These are phyloP conservation scores for Lithophane socia DNA, from an alignment of 2,888 invertebrate species.

Conservation along the genomic window DNA sequence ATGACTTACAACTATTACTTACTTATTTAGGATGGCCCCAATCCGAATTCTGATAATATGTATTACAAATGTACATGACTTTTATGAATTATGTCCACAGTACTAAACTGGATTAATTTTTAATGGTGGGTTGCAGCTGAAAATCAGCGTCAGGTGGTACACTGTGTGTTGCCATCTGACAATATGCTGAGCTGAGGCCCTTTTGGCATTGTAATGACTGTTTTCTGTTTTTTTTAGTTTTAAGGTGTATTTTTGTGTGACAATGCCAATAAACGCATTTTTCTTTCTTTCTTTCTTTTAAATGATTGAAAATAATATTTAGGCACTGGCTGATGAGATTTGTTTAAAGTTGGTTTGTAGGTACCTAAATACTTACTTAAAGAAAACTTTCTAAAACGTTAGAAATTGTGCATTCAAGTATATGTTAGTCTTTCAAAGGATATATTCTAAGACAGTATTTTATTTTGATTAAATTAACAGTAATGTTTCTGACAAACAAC, in stretches of 20 bases:
- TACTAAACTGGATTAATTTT: not conserved
- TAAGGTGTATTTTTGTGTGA: no score
- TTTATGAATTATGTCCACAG: not conserved
- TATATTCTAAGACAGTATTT: not conserved
- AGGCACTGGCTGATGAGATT: not conserved
- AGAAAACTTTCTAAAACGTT: not conserved
- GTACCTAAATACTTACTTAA: not conserved
- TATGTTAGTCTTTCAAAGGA: no score
- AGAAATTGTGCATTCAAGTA: not conserved
- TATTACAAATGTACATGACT: no score
- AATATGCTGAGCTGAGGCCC: no score
- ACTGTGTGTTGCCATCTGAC: no score
- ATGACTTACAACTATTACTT: not conserved
- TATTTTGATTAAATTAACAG: not conserved
- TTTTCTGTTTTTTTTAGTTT: no score
- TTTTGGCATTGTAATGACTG: no score
- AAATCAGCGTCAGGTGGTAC: no score
- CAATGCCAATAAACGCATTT: no score
- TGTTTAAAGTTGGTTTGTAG: not conserved
- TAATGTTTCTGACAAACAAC: not conserved
- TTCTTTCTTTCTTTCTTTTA: no score
- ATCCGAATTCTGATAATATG: not conserved
- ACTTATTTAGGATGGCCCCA: no score
- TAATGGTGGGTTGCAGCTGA: no score
- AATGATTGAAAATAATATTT: not conserved